Conservation (phyloP, 2,797 vertebrate genomes). For the Taenioides sp. region DNA sequence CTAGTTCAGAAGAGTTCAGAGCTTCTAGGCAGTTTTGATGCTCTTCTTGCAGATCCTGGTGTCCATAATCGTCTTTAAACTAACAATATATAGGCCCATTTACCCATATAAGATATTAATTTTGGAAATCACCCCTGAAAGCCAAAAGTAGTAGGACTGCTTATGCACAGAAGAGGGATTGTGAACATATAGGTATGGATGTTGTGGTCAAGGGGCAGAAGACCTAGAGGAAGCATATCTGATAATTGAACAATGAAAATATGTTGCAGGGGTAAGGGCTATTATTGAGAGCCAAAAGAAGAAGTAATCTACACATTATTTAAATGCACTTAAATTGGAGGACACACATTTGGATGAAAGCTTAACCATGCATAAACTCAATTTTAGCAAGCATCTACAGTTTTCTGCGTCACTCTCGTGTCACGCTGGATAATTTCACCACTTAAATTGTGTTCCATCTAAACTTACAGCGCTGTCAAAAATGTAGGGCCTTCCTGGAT, state of each 20-base stretch:
- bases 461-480: slow-evolving; percentile 49
- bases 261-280: background rate
- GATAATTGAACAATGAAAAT: background rate
- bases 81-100: too few relatives aligned
- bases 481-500: slow-evolving; percentile 60
- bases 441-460: slow-evolving; percentile 39
- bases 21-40: too few relatives aligned
- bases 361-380: background rate
- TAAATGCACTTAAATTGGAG: background rate
- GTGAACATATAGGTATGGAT: background rate
- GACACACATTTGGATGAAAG: background rate
- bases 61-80: too few relatives aligned
- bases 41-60: too few relatives aligned
- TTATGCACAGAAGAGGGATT: background rate
- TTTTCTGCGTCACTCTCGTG: slow-evolving; percentile 1
- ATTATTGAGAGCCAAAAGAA: background rate
- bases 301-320: slow-evolving; percentile 39
- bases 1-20: too few relatives aligned
- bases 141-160: background rate
- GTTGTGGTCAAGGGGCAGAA: background rate
- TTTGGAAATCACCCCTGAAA: too few relatives aligned
- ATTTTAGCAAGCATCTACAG: background rate
- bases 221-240: background rate
- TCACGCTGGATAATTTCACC: slow-evolving; percentile 20
- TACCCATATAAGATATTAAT: too few relatives aligned